These are phyloP conservation scores for Gila robusta DNA, from an alignment of 2,797 vertebrate species.

Conservation along the genomic window DNA sequence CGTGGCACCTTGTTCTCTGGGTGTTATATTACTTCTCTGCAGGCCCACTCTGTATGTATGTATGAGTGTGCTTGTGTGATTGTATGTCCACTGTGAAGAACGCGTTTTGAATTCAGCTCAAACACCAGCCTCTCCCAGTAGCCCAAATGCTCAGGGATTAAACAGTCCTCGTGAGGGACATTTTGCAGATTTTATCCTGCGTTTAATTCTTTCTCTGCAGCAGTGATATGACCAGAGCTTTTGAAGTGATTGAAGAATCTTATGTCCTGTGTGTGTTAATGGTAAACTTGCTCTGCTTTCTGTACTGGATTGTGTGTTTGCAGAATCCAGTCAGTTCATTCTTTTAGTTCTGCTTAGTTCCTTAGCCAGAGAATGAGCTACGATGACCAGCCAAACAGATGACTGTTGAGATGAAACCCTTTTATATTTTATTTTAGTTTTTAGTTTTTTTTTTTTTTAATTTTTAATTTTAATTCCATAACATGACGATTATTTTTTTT, in stretches of 20 bases:
- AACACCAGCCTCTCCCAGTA: slow-evolving; percentile 21
- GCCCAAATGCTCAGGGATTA: slow-evolving; percentile 19
- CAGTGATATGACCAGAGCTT: background rate
- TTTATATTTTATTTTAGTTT: background rate
- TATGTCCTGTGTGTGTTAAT: background rate
- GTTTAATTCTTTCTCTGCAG: slow-evolving; percentile 1
- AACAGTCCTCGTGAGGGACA: background rate
- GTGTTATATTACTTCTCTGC: slow-evolving; percentile 60
- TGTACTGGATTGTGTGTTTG: background rate
- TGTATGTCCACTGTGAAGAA: slow-evolving; percentile 52
- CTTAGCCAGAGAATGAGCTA: slow-evolving; percentile 21
- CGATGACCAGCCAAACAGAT: slow-evolving; percentile 22
- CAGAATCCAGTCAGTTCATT: background rate
- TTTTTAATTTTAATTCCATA: background rate
- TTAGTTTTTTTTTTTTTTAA: too few species aligned
- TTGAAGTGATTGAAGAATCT: slow-evolving; percentile 4
- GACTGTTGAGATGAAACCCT: background rate
- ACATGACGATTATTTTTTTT: background rate
- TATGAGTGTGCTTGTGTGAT: slow-evolving; percentile 45
- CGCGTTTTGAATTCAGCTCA: slow-evolving; percentile 36
- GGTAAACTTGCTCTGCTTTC: background rate
- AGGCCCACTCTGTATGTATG: slow-evolving; percentile 48
- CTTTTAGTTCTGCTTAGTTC: slow-evolving; percentile 19
- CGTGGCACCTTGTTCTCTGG: slow-evolving; percentile 55
- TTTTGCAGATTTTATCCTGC: slow-evolving; percentile 28